Evolutionary conservation across 2,113 vertebrate genomes (phyloP).

Genomic region (Rana temporaria): DNA sequence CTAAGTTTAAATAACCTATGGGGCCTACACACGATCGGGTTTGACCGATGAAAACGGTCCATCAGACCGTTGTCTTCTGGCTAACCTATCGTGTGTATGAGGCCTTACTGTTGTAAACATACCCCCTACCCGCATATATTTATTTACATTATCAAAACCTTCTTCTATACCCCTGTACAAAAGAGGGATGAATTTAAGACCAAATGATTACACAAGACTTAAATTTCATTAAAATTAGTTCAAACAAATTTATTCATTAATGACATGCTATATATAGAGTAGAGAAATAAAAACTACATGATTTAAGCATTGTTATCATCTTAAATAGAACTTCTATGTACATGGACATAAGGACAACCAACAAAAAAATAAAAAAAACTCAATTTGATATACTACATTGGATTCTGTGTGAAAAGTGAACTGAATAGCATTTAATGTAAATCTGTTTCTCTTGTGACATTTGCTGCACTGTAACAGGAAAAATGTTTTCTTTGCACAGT

Average conservation of each 20-base stretch:
- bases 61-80: too few species aligned
- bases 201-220: background rate
- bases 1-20: too few species aligned
- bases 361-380: conserved; percentile 59
- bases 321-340: conserved; percentile 74
- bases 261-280: conserved; percentile 73
- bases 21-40: too few species aligned
- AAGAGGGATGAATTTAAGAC: background rate
- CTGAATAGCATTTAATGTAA: conserved; percentile 60
- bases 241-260: conserved; percentile 76
- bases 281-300: conserved; percentile 71
- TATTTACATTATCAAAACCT: too few species aligned
- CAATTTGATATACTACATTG: conserved; percentile 64
- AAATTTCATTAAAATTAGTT: conserved; percentile 57
- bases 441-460: background rate
- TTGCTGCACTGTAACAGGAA: conserved; percentile 57
- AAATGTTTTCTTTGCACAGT: conserved; percentile 65
- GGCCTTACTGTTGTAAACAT: too few species aligned
- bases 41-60: too few species aligned
- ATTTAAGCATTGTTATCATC: conserved; percentile 64
- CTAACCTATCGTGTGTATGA: too few species aligned
- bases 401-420: conserved; percentile 60
- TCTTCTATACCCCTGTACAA: too few species aligned
- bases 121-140: too few species aligned
- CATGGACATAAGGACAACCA: conserved; percentile 67